Evolutionary conservation across 2,888 invertebrate species (phyloP).

Genomic region (Conistra vaccinii): DNA sequence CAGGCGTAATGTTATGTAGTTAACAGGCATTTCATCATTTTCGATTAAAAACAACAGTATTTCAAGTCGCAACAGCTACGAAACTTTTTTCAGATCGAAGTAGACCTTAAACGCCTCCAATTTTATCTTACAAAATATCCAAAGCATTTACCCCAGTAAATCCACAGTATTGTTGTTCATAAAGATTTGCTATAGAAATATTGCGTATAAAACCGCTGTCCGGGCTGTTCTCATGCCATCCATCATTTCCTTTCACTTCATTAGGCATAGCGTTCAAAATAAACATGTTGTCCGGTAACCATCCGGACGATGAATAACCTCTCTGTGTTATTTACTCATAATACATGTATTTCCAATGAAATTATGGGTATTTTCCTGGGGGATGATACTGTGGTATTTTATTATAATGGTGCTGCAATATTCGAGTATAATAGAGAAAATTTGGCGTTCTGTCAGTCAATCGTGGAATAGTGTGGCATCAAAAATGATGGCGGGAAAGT

Average conservation of each 20-base stretch:
- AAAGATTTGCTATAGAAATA: slow-evolving; percentile 73
- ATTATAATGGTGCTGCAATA: slow-evolving; percentile 6
- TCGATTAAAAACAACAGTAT: neutral
- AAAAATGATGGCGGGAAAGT: slow-evolving; percentile 28
- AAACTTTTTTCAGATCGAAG: neutral
- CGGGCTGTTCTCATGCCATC: slow-evolving; percentile 78
- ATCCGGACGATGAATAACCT: slow-evolving; percentile 65
- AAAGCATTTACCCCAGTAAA: slow-evolving; percentile 65
- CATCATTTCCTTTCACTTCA: slow-evolving; percentile 88
- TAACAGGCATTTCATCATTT: neutral
- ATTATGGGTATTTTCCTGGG: slow-evolving; percentile 44
- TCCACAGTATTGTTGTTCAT: slow-evolving; percentile 66
- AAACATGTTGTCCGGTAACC: slow-evolving; percentile 80
- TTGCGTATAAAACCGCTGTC: slow-evolving; percentile 74
- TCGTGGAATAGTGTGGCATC: slow-evolving; percentile 19
- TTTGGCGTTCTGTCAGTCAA: slow-evolving; percentile 27
- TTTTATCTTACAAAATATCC: slow-evolving; percentile 5
- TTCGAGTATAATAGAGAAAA: neutral
- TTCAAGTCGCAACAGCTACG: neutral
- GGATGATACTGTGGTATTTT: slow-evolving; percentile 28
- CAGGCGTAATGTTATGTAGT: too few species aligned
- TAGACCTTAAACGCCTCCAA: neutral
- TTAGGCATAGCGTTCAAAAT: slow-evolving; percentile 83
- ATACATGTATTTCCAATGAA: slow-evolving; percentile 41
- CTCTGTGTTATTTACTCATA: slow-evolving; percentile 64